Percentiles rank a stretch among this genome's conserved stretches.
Evolutionary conservation across 2,888 invertebrate species (phyloP).

Genomic region (Anticlea derivata): DNA sequence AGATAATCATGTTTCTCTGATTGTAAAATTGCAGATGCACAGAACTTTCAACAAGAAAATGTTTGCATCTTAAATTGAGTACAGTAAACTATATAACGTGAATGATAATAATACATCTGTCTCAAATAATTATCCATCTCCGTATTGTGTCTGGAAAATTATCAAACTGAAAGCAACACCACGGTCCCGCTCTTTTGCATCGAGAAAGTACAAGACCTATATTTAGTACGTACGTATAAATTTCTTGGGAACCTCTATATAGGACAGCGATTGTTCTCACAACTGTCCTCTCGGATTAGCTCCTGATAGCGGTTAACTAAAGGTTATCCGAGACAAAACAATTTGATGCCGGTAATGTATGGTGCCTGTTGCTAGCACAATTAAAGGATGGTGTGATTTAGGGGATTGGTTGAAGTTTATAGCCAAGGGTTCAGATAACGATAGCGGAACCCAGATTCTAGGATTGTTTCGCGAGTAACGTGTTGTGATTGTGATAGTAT

Average conservation of each 20-base stretch:
- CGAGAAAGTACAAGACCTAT: neutral
- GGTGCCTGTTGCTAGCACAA: slow-evolving; percentile 20
- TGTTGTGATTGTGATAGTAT: neutral
- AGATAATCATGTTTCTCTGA: no score
- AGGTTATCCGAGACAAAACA: slow-evolving; percentile 36
- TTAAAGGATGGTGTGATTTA: slow-evolving; percentile 26
- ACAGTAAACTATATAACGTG: no score
- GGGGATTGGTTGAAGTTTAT: slow-evolving; percentile 12
- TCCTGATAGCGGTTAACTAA: slow-evolving; percentile 30
- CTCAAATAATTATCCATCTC: no score
- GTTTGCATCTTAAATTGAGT: no score
- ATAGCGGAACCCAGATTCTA: slow-evolving; percentile 20
- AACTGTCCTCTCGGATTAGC: slow-evolving; percentile 31
- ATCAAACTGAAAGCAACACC: no score
- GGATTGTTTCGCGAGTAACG: neutral
- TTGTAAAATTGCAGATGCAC: no score
- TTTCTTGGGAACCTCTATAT: slow-evolving; percentile 27
- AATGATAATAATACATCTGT: no score
- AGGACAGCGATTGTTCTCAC: slow-evolving; percentile 32
- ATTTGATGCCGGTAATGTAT: slow-evolving; percentile 31
- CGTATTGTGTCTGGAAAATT: no score
- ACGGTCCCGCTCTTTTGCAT: no score
- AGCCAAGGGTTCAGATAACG: slow-evolving; percentile 11
- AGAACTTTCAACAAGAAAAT: no score
- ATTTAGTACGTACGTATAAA: neutral